These are phyloP conservation scores for Daphoenositta chrysoptera DNA, from an alignment of 2,113 vertebrate genomes.

Conservation along the genomic window DNA sequence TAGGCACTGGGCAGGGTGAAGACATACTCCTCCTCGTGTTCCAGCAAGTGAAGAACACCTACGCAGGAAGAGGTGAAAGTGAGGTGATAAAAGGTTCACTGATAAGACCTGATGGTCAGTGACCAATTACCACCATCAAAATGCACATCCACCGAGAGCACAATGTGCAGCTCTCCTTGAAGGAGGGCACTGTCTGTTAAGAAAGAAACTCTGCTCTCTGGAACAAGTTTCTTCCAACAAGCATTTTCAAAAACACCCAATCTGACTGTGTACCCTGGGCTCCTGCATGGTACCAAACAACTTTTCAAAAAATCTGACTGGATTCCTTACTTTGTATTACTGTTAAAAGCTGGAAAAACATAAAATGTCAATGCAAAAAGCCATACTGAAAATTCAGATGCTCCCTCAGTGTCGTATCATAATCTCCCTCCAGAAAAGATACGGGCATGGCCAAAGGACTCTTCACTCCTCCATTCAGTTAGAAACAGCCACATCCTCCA, in stretches of 20 bases:
- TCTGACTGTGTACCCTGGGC: neutral
- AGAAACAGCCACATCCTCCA: accelerated
- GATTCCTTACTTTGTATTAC: neutral
- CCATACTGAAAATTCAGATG: neutral
- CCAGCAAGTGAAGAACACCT: slow-evolving; percentile 86
- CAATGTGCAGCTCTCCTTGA: accelerated
- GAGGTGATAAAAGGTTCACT: neutral
- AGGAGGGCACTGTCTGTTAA: neutral
- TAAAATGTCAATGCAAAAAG: neutral
- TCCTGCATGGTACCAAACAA: accelerated
- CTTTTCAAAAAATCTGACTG: neutral
- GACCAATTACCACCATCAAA: neutral
- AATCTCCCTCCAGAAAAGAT: neutral
- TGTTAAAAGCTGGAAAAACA: neutral
- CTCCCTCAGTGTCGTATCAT: neutral
- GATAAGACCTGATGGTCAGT: neutral
- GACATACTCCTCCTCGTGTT: slow-evolving; percentile 90
- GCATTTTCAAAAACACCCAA: neutral
- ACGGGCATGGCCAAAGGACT: neutral
- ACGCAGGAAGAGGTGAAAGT: accelerated
- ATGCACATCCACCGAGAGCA: neutral
- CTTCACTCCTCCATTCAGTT: neutral
- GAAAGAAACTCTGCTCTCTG: neutral
- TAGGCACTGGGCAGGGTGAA: slow-evolving; percentile 95
- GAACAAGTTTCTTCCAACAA: neutral